Conservation (phyloP, 2,113 vertebrate species). For the Phrynosoma blainvillii region DNA sequence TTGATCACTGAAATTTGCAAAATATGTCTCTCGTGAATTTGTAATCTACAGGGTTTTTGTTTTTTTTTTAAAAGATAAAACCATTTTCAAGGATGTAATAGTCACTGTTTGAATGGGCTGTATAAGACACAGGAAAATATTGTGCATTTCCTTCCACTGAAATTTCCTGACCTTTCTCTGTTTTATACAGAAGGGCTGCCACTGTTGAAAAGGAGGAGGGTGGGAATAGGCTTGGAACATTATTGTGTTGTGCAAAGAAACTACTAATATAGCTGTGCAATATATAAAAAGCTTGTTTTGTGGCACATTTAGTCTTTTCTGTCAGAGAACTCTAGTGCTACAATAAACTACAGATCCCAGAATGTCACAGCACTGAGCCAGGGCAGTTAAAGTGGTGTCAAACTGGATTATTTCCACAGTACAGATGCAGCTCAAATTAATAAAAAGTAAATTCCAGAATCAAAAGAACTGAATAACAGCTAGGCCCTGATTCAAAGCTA, state of each 20-base stretch:
- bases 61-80: not conserved
- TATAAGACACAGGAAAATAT: not conserved
- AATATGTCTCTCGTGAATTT: constrained; percentile 40
- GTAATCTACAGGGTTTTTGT: too few species aligned
- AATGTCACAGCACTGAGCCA: too few species aligned
- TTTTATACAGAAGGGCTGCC: not conserved
- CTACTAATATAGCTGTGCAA: not conserved
- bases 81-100: not conserved
- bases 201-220: not conserved
- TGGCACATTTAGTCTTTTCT: too few species aligned
- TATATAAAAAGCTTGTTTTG: not conserved
- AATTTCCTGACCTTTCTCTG: not conserved
- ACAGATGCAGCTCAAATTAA: not conserved
- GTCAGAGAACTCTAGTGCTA: too few species aligned
- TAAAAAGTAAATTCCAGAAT: not conserved
- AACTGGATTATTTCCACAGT: too few species aligned
- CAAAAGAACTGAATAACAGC: not conserved
- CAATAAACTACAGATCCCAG: too few species aligned
- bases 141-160: not conserved
- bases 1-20: constrained; percentile 67
- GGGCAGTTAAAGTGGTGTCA: too few species aligned
- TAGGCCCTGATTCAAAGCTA: too few species aligned
- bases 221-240: not conserved
- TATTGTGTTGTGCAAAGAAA: too few species aligned
- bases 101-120: not conserved